Base-by-base conservation (phyloP, 2,888 invertebrate species). In the Melipona bicolor region DNA sequence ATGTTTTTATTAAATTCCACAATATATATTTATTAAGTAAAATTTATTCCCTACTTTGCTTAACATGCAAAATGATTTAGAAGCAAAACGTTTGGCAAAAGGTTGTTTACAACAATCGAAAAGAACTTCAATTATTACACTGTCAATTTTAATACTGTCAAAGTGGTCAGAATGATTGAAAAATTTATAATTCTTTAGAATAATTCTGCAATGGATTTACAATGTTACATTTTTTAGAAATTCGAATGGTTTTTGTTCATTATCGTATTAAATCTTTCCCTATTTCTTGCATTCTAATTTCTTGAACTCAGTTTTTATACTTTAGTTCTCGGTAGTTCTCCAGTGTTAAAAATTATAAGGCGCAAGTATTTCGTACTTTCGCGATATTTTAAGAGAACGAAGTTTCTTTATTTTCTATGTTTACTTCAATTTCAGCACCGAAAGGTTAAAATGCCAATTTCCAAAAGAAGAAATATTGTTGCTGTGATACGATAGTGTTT, bases 401-500 rank as follows among this genome's bases (percentile, higher is more conserved):
- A 5, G 2, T 59, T 5, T 0, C 24, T 61, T 9, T 1, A 27
- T 24, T 9, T 43, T 2, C 9, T 9, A 43, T 9, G 11, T 9
- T 43, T 3, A 27, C 62, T 52, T 24, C 6, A 54, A 65, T 24
- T 15, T 43, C 65, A 43, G 21, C 65, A 21, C 13, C 65, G 54
- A 24, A n/a, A 70, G 70, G 56, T 79, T 81, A 69, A 69, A 59
- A n/a, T 17, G 43, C 4, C 24, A 56, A 64, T 79, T 43, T 62
- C 73, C 50, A 27, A 52, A 69, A 71, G 71, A 27, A 36, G 72
- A 27, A 77, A 74, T 83, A 88, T 89, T 89, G 89, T 89, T 80
- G 87, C 89, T 62, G 85, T 83, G 89, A 89, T 87, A 88, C 89
- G 88, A 85, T 62, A 50, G 84, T 80, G 19, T 75, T 85, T 85